Percentiles rank a stretch among this genome's conserved stretches.
Conservation (phyloP, 2,888 invertebrate species). For the Drosophila paranaensis region DNA sequence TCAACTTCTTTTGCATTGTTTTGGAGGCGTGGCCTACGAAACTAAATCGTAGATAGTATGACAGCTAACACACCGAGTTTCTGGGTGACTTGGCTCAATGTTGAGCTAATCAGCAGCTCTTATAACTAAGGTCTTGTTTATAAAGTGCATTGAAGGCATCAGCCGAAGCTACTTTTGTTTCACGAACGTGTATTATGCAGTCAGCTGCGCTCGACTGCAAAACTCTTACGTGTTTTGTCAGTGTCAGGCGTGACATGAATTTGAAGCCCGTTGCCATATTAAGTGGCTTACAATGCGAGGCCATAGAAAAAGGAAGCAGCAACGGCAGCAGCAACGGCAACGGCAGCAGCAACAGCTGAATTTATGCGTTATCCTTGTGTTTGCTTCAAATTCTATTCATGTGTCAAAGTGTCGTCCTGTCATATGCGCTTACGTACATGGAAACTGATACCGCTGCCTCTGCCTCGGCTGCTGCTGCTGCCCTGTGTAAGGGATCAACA, state of each 20-base stretch:
- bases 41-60: too few species aligned
- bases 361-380: conserved; percentile 18
- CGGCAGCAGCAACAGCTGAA: conserved; percentile 15
- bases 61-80: too few species aligned
- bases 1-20: too few species aligned
- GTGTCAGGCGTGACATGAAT: conserved; percentile 38
- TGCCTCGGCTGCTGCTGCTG: not conserved
- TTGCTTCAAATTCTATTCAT: conserved; percentile 47
- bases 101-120: too few species aligned
- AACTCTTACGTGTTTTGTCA: conserved; percentile 1
- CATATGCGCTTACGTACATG: conserved; percentile 40
- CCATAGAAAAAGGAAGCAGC: conserved; percentile 10
- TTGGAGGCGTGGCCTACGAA: too few species aligned
- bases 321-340: not conserved
- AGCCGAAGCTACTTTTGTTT: not conserved
- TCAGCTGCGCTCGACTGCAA: not conserved
- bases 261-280: conserved; percentile 47
- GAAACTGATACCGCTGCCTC: not conserved
- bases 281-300: conserved; percentile 59
- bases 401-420: conserved; percentile 68
- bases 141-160: too few species aligned
- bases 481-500: conserved; percentile 9
- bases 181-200: not conserved
- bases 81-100: too few species aligned
- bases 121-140: too few species aligned